Percentiles rank a stretch among this genome's conserved stretches.
Conservation (phyloP, 2,888 invertebrate species). For the Macaria notata region DNA sequence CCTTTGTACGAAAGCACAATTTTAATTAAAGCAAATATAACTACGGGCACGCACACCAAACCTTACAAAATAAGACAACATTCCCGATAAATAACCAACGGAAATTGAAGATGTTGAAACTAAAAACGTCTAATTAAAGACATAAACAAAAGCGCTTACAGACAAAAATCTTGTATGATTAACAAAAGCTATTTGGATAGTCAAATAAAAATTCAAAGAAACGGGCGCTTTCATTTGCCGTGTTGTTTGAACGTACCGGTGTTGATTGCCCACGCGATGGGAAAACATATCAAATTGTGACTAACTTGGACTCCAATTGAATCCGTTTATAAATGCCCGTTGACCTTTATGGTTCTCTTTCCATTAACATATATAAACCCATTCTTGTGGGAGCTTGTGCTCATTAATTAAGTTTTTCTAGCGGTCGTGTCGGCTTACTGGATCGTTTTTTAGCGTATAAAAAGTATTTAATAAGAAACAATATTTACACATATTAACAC, state of each 20-base stretch:
- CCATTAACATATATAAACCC: constrained; percentile 56
- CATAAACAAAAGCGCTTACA: constrained; percentile 46
- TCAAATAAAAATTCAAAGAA: constrained; percentile 47
- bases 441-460: too few species aligned
- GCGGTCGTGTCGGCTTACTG: constrained; percentile 42
- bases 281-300: constrained; percentile 47
- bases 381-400: constrained; percentile 47
- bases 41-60: constrained; percentile 36
- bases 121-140: constrained; percentile 48
- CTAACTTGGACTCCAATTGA: constrained; percentile 44
- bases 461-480: too few species aligned
- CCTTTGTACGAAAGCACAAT: constrained; percentile 52
- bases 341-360: constrained; percentile 52
- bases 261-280: constrained; percentile 44
- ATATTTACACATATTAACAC: too few species aligned
- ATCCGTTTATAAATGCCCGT: constrained; percentile 50
- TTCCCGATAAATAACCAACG: constrained; percentile 39
- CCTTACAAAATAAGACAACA: constrained; percentile 47
- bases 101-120: constrained; percentile 46
- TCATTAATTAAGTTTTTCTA: constrained; percentile 53
- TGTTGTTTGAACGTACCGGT: constrained; percentile 38
- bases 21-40: constrained; percentile 64
- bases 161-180: constrained; percentile 42
- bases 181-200: constrained; percentile 46
- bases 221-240: constrained; percentile 45